Evolutionary conservation across 2,113 vertebrate species (phyloP).

Genomic region (Hippocampus barbouri): DNA sequence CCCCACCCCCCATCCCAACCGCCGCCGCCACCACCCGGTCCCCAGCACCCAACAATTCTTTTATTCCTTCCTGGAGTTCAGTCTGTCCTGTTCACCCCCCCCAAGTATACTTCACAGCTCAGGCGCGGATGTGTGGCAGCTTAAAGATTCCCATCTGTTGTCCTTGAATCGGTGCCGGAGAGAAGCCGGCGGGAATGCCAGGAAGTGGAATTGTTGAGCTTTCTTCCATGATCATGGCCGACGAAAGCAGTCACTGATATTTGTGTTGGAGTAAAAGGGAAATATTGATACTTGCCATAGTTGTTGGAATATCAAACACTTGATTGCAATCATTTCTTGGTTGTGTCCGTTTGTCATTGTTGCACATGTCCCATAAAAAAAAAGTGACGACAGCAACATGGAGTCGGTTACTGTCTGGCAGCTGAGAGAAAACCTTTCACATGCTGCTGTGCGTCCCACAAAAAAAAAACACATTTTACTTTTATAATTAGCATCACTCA

Average conservation of each 20-base stretch:
- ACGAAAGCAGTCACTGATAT: slow-evolving; percentile 14
- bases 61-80: slow-evolving; percentile 41
- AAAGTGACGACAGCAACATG: neutral
- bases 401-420: neutral
- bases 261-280: slow-evolving; percentile 27
- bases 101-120: slow-evolving; percentile 23
- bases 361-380: slow-evolving; percentile 3
- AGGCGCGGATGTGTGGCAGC: slow-evolving; percentile 47
- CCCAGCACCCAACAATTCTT: slow-evolving; percentile 31
- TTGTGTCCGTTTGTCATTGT: neutral
- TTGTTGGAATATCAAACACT: slow-evolving; percentile 2
- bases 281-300: slow-evolving; percentile 13
- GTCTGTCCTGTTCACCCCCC: slow-evolving; percentile 38
- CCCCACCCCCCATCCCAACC: neutral
- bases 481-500: neutral
- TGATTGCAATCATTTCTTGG: slow-evolving; percentile 1
- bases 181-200: slow-evolving; percentile 38
- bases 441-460: neutral
- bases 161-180: slow-evolving; percentile 62
- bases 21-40: slow-evolving; percentile 30
- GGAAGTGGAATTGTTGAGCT: slow-evolving; percentile 34
- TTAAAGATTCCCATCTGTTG: slow-evolving; percentile 70
- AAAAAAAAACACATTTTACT: neutral
- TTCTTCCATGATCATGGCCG: slow-evolving; percentile 25
- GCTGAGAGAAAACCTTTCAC: neutral